Base-by-base conservation (phyloP, 2,113 vertebrate species). In the Paraplagusia blochii region DNA sequence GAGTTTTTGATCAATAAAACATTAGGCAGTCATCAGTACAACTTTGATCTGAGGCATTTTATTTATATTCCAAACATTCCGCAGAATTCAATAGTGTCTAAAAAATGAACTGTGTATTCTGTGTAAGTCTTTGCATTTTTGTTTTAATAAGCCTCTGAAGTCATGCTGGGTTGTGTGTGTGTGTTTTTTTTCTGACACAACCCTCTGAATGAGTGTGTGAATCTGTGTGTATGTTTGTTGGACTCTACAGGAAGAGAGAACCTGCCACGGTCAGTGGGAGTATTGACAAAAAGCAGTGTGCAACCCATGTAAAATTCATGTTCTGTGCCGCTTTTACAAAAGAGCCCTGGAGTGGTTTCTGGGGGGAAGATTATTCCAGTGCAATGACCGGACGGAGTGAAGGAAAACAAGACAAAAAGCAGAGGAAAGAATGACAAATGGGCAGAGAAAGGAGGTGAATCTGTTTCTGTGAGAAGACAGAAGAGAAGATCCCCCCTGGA, bases 1-100 rank as follows among this genome's bases (percentile, higher is more conserved):
- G 22, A 55, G 46, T 63, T 66, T 69, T 39, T 77, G 68, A 84
- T 85, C 81, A 85, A 83, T 81, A 80, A 83, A 79, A 83, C 69
- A 85, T 81, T 66, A 85, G 68, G 63, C 76, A 67, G 60, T 46
- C 71, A 69, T 73, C 66, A 61, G 40, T 62, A 39, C 19, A 0
- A 63, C 71, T 85, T 81, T 81, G 66, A 83, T 81, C 60, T 66
- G 63, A 58, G 42, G 54, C 63, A 70, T 70, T 79, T 76, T 61
- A 72, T 79, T 57, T 70, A 55, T 66, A 73, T 72, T 76, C 65
- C 63, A 58, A 74, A 70, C 67, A 63, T 36, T 65, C 54, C 1
- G 55, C 53, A 52, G 19, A 54, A 61, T 68, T 64, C 56, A 34
- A 58, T 71, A 55, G 73, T 68, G 4, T 58, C 29, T 8, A 44